Conservation (phyloP, 2,888 invertebrate genomes). For the Hirudinaria manillensis region DNA sequence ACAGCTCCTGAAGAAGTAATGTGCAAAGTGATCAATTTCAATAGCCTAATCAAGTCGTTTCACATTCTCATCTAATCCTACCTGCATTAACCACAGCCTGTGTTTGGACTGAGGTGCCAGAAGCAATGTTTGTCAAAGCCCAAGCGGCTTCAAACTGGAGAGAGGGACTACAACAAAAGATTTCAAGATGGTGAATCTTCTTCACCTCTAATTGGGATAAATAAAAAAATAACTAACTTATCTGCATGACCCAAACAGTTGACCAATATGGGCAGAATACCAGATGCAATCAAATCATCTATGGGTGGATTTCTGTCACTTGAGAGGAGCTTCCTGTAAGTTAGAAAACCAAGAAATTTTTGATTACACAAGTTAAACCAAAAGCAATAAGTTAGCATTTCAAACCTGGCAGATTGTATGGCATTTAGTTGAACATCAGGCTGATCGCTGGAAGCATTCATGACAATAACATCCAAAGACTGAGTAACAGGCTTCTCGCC, state of each 20-base stretch:
- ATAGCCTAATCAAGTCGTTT: not conserved
- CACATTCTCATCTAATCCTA: slow-evolving; percentile 35
- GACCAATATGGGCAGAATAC: slow-evolving; percentile 89
- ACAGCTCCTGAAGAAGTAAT: slow-evolving; percentile 68
- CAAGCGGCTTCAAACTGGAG: slow-evolving; percentile 95
- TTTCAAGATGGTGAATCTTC: not conserved
- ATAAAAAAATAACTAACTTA: slow-evolving; percentile 56
- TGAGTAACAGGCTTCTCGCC: slow-evolving; percentile 51
- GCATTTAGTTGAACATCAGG: slow-evolving; percentile 78
- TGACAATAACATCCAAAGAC: slow-evolving; percentile 71
- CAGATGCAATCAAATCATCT: slow-evolving; percentile 84
- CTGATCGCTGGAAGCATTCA: slow-evolving; percentile 72
- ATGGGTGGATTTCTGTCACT: slow-evolving; percentile 98
- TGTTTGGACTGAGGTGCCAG: slow-evolving; percentile 87
- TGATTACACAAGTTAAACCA: not conserved
- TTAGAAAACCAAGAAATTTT: slow-evolving; percentile 21
- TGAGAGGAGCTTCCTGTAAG: slow-evolving; percentile 76
- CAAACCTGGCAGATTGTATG: slow-evolving; percentile 75
- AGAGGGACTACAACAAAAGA: slow-evolving; percentile 60
- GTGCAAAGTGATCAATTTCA: not conserved
- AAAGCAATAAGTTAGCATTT: not conserved
- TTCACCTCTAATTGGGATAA: not conserved
- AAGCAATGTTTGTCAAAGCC: slow-evolving; percentile 94
- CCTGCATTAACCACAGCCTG: slow-evolving; percentile 76
- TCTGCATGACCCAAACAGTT: slow-evolving; percentile 80